Percentiles rank a stretch among this genome's conserved stretches.
Evolutionary conservation across 1,140 invertebrate genomes (phyloP).

Genomic region (Alviniconcha marisindica): DNA sequence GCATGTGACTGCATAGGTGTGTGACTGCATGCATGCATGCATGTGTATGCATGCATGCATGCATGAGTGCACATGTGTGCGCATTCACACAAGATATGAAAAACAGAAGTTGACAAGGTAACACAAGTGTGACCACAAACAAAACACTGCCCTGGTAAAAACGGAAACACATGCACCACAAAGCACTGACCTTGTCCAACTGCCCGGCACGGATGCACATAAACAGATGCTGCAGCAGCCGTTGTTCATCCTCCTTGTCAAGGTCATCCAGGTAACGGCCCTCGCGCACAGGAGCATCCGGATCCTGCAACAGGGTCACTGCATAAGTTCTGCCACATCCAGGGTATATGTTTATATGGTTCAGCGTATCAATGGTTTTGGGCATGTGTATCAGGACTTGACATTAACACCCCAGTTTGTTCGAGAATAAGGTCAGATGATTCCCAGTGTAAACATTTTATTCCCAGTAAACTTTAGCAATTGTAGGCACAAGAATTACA

Average conservation of each 20-base stretch:
- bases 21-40: too few species aligned
- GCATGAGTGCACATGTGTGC: too few species aligned
- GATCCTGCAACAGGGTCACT: slow-evolving; percentile 81
- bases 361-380: background rate
- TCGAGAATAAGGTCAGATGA: too few species aligned
- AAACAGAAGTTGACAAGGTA: background rate
- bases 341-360: background rate
- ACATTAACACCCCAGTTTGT: too few species aligned
- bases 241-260: slow-evolving; percentile 90
- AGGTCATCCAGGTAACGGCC: slow-evolving; percentile 89
- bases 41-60: too few species aligned
- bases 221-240: slow-evolving; percentile 84
- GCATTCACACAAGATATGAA: too few species aligned
- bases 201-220: slow-evolving; percentile 89
- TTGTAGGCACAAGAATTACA: too few species aligned
- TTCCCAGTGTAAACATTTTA: too few species aligned
- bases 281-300: slow-evolving; percentile 92
- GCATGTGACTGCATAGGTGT: too few species aligned
- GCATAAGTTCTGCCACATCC: background rate
- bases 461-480: too few species aligned
- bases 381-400: background rate
- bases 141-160: background rate
- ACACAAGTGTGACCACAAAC: background rate
- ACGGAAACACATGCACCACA: background rate
- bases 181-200: slow-evolving; percentile 81